Evolutionary conservation across 2,888 invertebrate genomes (phyloP), one percentile per base, ranked within the genome.

Genomic region (Erebia epiphron): DNA sequence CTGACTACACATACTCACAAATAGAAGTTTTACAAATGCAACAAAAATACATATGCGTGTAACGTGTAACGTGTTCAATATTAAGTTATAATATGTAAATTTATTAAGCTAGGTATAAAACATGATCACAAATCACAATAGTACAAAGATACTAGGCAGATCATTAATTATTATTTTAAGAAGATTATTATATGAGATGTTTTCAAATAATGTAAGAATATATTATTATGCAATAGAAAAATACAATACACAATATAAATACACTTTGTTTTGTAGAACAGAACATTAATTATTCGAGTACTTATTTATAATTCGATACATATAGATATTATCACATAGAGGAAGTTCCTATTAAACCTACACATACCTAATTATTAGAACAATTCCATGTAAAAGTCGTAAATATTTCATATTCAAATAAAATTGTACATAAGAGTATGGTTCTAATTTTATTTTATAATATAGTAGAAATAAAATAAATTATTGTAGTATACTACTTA

Each of bases 271-370:
- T 62, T 49, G 46, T 49, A 46, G 7, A 62, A 13, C 21, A 62
- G 46, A 62, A 18, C 18, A 46, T 21, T 46, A 35, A 35, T 61
- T 46, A 62, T 49, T 46, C 46, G 18, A 46, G 46, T 62, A 16
- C 5, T 11, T 43, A 52, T 16, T 52, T 9, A n/a, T n/a, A 14
- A 14, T 58, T 16, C 58, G 8, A 58, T 61, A 46, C 21, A 62
- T 62, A 62, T 46, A 62, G n/a, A 62, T 21, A 21, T 18, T 62
- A 62, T 62, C 61, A 62, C 61, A 62, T 46, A 46, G 46, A 8
- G 14, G 61, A 21, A 62, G 46, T 18, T 21, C 21, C 8, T 62
- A 11, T 16, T 62, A 62, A 11, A 62, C 21, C 46, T 62, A 62
- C 46, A 18, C 18, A 62, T 49, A 16, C 8, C 35, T 41, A 21